These are phyloP conservation scores for Chloromyia formosa DNA, from an alignment of 2,888 invertebrate genomes.

Conservation along the genomic window DNA sequence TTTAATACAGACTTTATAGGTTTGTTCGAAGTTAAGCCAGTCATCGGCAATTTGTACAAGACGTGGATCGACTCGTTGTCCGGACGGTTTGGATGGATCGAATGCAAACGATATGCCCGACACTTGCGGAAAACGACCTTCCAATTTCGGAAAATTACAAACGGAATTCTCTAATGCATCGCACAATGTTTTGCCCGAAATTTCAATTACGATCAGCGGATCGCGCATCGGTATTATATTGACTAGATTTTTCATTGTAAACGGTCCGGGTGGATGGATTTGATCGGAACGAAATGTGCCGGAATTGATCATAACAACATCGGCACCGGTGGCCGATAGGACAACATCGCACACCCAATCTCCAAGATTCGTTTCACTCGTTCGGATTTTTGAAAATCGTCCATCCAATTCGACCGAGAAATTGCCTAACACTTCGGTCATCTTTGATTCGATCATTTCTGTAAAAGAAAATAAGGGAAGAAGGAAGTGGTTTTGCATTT, in stretches of 20 bases:
- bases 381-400: slow-evolving; percentile 80
- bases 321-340: slow-evolving; percentile 84
- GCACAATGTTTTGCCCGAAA: slow-evolving; percentile 74
- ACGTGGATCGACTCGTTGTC: slow-evolving; percentile 74
- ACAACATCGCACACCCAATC: slow-evolving; percentile 86
- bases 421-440: slow-evolving; percentile 84
- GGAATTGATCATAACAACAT: slow-evolving; percentile 85
- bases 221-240: slow-evolving; percentile 88
- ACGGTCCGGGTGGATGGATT: slow-evolving; percentile 81
- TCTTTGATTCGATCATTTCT: slow-evolving; percentile 83
- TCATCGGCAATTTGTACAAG: slow-evolving; percentile 87
- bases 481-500: no score
- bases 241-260: slow-evolving; percentile 83
- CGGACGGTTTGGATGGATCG: slow-evolving; percentile 75
- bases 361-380: slow-evolving; percentile 88
- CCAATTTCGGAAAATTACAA: slow-evolving; percentile 84
- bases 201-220: slow-evolving; percentile 79
- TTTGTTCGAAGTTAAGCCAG: slow-evolving; percentile 75
- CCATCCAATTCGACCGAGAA: slow-evolving; percentile 90
- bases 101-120: slow-evolving; percentile 82
- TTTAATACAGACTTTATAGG: slow-evolving; percentile 83
- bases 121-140: slow-evolving; percentile 87
- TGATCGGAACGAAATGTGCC: slow-evolving; percentile 66
- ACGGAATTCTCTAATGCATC: slow-evolving; percentile 85
- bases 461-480: slow-evolving; percentile 53